Percentiles rank a stretch among this genome's conserved stretches.
Conservation (phyloP, 2,888 invertebrate genomes). For the Pseudococcus jackbeardsleyi region DNA sequence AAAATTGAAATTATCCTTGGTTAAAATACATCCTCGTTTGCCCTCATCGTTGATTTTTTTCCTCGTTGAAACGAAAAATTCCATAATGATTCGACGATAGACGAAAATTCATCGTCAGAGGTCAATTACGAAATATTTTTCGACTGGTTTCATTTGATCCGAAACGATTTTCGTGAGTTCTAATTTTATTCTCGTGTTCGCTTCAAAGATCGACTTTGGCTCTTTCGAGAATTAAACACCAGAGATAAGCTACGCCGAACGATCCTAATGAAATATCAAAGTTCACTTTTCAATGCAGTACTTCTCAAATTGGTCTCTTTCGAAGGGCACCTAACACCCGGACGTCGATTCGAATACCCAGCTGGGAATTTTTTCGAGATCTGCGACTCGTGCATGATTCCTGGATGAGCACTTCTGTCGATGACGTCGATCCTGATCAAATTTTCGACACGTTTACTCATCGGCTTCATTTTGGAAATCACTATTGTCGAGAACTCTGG, state of each 20-base stretch:
- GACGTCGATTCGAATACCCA: not conserved
- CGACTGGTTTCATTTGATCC: not conserved
- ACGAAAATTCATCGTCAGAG: not conserved
- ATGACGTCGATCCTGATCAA: not conserved
- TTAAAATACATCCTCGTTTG: no score
- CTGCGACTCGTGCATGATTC: not conserved
- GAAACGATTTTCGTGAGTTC: conserved; percentile 15
- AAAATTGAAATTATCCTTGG: no score
- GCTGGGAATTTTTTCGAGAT: not conserved
- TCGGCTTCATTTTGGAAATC: not conserved
- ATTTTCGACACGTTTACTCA: not conserved
- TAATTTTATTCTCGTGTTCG: conserved; percentile 5
- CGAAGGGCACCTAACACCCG: not conserved
- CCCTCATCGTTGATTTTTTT: not conserved
- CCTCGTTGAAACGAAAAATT: not conserved
- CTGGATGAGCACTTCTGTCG: not conserved
- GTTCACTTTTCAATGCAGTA: not conserved
- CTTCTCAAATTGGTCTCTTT: not conserved
- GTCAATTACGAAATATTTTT: conserved; percentile 12
- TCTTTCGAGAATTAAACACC: not conserved
- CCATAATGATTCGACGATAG: no score
- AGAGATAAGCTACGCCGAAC: not conserved
- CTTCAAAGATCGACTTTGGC: not conserved
- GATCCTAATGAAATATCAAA: not conserved
- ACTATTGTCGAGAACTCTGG: not conserved